These are phyloP conservation scores for Nothocercus julius DNA, from an alignment of 2,113 vertebrate species.

Conservation along the genomic window DNA sequence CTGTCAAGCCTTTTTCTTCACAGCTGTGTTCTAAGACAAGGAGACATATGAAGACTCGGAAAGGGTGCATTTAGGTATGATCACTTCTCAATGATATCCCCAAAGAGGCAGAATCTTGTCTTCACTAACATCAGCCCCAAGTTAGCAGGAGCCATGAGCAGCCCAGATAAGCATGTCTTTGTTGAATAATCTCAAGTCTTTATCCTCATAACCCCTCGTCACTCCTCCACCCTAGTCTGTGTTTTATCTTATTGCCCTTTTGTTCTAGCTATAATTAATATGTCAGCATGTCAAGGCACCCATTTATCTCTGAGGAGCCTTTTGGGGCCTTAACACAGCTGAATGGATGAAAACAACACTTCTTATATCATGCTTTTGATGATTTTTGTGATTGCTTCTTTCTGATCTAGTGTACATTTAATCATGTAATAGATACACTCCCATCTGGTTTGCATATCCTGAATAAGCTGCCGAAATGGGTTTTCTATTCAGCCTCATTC, in stretches of 20 bases:
- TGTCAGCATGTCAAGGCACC: slow-evolving; percentile 11
- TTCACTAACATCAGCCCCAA: not conserved
- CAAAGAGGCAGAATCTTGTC: not conserved
- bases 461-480: not conserved
- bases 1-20: not conserved
- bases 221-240: not conserved
- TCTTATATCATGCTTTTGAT: not conserved
- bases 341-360: not conserved
- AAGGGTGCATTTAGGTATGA: not conserved
- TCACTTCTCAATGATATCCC: not conserved
- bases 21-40: not conserved
- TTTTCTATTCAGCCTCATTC: not conserved
- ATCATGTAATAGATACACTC: not conserved
- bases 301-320: slow-evolving; percentile 16
- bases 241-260: slow-evolving; percentile 8
- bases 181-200: slow-evolving; percentile 36
- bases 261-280: slow-evolving; percentile 16
- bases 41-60: not conserved
- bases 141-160: not conserved
- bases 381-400: not conserved
- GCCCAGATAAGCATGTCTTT: slow-evolving; percentile 25
- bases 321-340: not conserved
- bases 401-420: not conserved
- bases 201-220: not conserved
- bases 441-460: slow-evolving; percentile 29